Percentiles rank a stretch among this genome's conserved stretches.
These are phyloP conservation scores for Pomatostomus ruficeps DNA, from an alignment of 2,113 vertebrate species.

Conservation along the genomic window DNA sequence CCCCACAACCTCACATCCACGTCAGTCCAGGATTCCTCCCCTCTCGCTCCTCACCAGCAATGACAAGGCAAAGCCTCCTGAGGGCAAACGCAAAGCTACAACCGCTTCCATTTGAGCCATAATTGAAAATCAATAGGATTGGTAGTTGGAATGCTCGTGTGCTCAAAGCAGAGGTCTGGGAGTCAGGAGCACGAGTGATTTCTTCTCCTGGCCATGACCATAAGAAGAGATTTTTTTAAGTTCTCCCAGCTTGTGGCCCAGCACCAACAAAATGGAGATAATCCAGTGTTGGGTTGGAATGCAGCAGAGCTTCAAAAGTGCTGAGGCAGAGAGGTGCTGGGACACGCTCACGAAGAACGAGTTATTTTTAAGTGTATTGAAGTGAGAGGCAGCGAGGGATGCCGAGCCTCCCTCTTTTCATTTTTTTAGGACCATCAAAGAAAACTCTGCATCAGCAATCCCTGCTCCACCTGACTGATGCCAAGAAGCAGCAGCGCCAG, in stretches of 20 bases:
- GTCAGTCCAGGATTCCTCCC: background rate
- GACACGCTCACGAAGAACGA: background rate
- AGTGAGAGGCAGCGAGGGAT: background rate
- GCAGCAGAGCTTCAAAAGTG: background rate
- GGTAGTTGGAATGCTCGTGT: background rate
- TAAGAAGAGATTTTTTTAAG: background rate
- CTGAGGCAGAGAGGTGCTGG: background rate
- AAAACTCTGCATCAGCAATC: background rate
- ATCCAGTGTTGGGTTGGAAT: background rate
- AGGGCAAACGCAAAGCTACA: slow-evolving; percentile 29
- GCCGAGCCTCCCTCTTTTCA: background rate
- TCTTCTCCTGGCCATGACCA: background rate
- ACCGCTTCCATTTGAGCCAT: slow-evolving; percentile 27
- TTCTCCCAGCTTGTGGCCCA: background rate
- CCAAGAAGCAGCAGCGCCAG: background rate
- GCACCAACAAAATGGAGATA: background rate
- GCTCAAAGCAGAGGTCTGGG: background rate
- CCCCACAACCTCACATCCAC: background rate
- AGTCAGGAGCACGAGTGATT: background rate
- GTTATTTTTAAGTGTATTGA: background rate
- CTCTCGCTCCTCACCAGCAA: background rate
- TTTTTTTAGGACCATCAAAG: background rate
- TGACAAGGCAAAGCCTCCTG: background rate
- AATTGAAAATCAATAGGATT: slow-evolving; percentile 62
- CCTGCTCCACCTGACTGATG: background rate